Percentiles rank a stretch among this genome's conserved stretches.
Evolutionary conservation across 2,113 vertebrate genomes (phyloP).

Genomic region (Mungos mungo): DNA sequence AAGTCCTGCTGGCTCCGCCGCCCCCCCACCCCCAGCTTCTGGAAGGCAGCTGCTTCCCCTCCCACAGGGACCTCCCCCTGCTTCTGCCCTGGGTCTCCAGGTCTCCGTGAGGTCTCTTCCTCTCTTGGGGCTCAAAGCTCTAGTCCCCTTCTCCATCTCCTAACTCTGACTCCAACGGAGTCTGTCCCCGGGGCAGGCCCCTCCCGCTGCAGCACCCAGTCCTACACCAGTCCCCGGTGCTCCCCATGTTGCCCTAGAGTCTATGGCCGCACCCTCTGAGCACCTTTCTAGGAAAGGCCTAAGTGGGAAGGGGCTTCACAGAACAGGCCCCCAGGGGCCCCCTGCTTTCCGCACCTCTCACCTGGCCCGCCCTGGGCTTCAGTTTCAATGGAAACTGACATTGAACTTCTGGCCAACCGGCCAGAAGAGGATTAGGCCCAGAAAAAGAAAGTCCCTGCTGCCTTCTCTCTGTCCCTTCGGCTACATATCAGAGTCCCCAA

Average conservation of each 20-base stretch:
- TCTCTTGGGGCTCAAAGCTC: not conserved
- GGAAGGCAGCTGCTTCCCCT: not conserved
- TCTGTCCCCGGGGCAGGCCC: not conserved
- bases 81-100: not conserved
- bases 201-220: not conserved
- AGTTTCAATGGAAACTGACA: not conserved
- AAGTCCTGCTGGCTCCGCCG: not conserved
- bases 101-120: not conserved
- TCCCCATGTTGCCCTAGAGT: not conserved
- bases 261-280: not conserved
- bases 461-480: not conserved
- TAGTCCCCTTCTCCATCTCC: not conserved
- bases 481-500: not conserved
- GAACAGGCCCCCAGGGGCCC: not conserved
- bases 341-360: not conserved
- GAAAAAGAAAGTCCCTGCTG: not conserved
- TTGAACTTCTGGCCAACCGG: not conserved
- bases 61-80: not conserved
- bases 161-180: not conserved
- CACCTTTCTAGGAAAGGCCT: not conserved
- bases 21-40: not conserved
- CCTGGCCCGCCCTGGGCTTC: not conserved
- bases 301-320: not conserved
- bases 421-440: not conserved
- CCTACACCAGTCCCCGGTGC: not conserved